Base-by-base conservation (phyloP, 53 echinoderm and acorn worm genomes). In the Antedon mediterranea region DNA sequence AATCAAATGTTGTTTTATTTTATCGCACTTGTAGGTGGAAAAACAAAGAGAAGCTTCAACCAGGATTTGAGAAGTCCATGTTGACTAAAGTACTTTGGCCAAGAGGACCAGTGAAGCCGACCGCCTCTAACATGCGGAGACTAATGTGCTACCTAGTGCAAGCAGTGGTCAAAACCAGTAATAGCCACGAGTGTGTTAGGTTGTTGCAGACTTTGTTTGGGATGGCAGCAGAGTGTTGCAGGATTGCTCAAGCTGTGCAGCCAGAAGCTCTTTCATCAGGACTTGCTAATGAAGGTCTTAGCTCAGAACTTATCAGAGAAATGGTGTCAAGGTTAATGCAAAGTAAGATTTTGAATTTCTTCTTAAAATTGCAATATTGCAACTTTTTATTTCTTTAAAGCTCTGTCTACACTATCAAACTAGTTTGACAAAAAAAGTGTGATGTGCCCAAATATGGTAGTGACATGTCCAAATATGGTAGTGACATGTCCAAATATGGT, bases 81-180 rank as follows among this genome's bases (percentile, higher is more conserved):
- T 71, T 93, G 78, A 79, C 89, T 32, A 34, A 43, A 28, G 72
- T 93, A 28, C 81, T 93, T 2, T 93, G 94, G 94, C 89, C 90
- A 13, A 76, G 57, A 23, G 43, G 37, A 23, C 74, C 71, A 29
- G 74, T 81, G 71, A 79, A 72, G 26, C 76, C 83, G 0, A 82
- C 78, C 3, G 71, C 71, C 37, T 43, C 80, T 0, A 28, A 72
- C 32, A 71, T 83, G 13, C 23, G 42, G 4, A 75, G 70, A 71
- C 76, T 93, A 31, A 77, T 89, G 31, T 73, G 31, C 28, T 80
- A 57, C 43, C 43, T 93, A 30, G 78, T 88, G 32, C 57, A 78
- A n/a, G 87, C 83, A 28, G 76, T 93, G 28, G 80, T 28, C 32
- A 73, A 80, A 73, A 78, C 80, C 23, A 77, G 72, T 29, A 75